Evolutionary conservation across 2,888 invertebrate genomes (phyloP), one percentile per base, ranked within the genome.

Genomic region (Cataglyphis cursor): DNA sequence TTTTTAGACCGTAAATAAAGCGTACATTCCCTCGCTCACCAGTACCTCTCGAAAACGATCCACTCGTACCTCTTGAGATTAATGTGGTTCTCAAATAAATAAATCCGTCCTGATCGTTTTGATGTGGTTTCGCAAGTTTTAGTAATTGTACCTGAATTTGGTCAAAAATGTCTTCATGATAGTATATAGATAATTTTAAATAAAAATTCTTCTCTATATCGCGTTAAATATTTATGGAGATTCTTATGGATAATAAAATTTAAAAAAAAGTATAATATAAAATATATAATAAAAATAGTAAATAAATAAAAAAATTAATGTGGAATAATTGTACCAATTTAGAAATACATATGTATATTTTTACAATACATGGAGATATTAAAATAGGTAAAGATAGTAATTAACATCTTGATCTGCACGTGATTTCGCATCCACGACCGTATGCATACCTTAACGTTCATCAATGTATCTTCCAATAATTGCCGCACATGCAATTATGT

Each of bases 81-180:
- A 91, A 89, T 89, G 89, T 89, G 90, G 86, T 89, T 92, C 91
- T 88, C 89, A 85, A 72, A 72, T 89, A 92, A 92, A 93, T 92
- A 93, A 93, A 93, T 93, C 89, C 89, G 88, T 88, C 89, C 82
- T 73, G 88, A 88, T 85, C 86, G 81, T 78, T 38, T 9, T 31
- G 8, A 44, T 82, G n/a, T 64, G 15, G 28, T 41, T 51, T 48
- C 12, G 72, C 59, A 35, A 61, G 48, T 66, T 76, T 76, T 51
- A 54, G 15, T 24, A 5, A 66, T 76, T 21, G 4, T 28, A 21
- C 21, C 12, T 15, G 5, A 8, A 51, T 51, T 5, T 64, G 35
- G 44, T 31, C 0, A 21, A 24, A 15, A 28, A 41, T 51, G 0
- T 21, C n/a, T 2, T 64, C 15, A 9, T 4, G 6, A 44, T 9